A percentile compares a stretch with the other conserved stretches of the same genome.
These are phyloP conservation scores for Oncorhynchus mykiss DNA, from an alignment of 2,113 vertebrate genomes.

Conservation along the genomic window DNA sequence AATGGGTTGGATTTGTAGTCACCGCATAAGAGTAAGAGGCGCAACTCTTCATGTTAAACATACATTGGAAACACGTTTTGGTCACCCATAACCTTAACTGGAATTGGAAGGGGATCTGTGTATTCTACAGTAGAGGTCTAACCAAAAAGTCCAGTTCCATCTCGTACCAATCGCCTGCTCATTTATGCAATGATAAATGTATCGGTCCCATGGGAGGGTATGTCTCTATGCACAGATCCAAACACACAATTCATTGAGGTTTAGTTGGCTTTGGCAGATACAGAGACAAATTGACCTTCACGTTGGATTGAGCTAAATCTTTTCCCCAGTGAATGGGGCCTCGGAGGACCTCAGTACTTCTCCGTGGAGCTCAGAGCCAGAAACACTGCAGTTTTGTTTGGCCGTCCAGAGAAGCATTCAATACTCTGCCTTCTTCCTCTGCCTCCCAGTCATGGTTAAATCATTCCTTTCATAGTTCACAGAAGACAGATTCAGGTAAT, in stretches of 20 bases:
- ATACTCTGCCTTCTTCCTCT: neutral
- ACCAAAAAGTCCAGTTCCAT: slow-evolving; percentile 11
- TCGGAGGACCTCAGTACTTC: neutral
- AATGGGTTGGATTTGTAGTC: no score
- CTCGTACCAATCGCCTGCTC: slow-evolving; percentile 28
- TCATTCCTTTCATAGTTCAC: neutral
- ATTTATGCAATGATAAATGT: slow-evolving; percentile 19
- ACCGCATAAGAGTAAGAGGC: no score
- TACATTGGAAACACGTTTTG: no score
- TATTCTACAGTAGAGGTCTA: neutral
- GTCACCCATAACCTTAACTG: no score
- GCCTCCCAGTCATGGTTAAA: neutral
- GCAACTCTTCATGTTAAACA: no score
- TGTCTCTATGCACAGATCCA: neutral
- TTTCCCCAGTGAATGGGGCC: slow-evolving; percentile 6
- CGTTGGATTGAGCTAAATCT: slow-evolving; percentile 25
- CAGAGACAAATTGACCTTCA: slow-evolving; percentile 61
- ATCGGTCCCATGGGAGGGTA: slow-evolving; percentile 8
- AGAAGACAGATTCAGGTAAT: neutral
- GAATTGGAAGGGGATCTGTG: no score
- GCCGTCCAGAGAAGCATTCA: neutral
- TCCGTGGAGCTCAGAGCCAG: slow-evolving; percentile 14
- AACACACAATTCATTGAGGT: slow-evolving; percentile 22
- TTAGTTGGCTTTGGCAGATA: slow-evolving; percentile 27
- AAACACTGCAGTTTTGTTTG: slow-evolving; percentile 11